Percentiles rank a stretch among this genome's conserved stretches.
Evolutionary conservation across 2,113 vertebrate genomes (phyloP).

Genomic region (Pseudonaja textilis): DNA sequence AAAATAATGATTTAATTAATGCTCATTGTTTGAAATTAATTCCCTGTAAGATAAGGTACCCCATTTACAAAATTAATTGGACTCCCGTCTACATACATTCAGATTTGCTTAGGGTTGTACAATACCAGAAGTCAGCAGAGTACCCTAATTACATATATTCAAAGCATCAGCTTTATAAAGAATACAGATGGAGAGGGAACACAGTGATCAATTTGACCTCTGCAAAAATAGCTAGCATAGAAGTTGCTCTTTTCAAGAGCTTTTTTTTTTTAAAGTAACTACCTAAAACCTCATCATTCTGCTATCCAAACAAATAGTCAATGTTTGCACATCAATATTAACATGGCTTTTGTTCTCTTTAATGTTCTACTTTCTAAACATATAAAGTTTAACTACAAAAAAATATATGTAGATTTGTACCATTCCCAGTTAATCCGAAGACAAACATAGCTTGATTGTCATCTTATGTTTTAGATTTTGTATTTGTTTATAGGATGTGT

Average conservation of each 20-base stretch:
- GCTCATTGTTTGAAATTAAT: slow-evolving; percentile 59
- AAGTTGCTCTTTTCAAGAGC: slow-evolving; percentile 29
- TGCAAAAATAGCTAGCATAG: slow-evolving; percentile 45
- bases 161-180: slow-evolving; percentile 57
- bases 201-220: slow-evolving; percentile 50
- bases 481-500: background rate
- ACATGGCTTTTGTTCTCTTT: slow-evolving; percentile 3
- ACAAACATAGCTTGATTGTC: background rate
- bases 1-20: slow-evolving; percentile 34
- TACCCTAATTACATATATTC: slow-evolving; percentile 50
- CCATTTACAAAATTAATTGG: background rate
- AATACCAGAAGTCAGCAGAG: slow-evolving; percentile 48
- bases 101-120: slow-evolving; percentile 61
- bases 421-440: background rate
- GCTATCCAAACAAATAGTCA: slow-evolving; percentile 39
- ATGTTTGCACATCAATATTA: slow-evolving; percentile 64
- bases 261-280: slow-evolving; percentile 15
- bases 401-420: slow-evolving; percentile 27
- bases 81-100: slow-evolving; percentile 70
- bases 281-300: slow-evolving; percentile 49
- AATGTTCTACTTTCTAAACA: slow-evolving; percentile 34
- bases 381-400: slow-evolving; percentile 12
- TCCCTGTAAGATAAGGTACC: background rate
- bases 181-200: slow-evolving; percentile 37
- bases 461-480: background rate